A percentile compares a stretch with the other conserved stretches of the same genome.
Conservation (phyloP, 2,888 invertebrate species). For the Pristionchus arcanus region DNA sequence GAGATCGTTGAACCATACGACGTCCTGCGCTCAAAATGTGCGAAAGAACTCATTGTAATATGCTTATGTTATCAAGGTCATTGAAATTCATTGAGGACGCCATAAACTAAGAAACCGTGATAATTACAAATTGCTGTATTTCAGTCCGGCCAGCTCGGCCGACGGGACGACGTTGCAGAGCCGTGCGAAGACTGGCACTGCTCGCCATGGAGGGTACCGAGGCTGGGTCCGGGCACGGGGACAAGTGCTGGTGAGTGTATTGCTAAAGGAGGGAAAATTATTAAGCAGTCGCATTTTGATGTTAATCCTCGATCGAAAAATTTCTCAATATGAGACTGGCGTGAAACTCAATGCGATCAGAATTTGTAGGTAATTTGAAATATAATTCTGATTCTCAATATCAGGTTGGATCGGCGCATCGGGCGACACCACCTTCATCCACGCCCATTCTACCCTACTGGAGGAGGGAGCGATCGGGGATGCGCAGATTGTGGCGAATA, state of each 20-base stretch:
- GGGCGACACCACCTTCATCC: conserved; percentile 93
- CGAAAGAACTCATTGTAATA: no score
- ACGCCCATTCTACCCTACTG: conserved; percentile 72
- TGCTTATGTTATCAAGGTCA: no score
- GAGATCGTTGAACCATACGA: no score
- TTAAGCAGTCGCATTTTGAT: not conserved
- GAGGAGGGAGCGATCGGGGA: conserved; percentile 68
- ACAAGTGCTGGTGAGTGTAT: conserved; percentile 84
- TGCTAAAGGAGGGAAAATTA: not conserved
- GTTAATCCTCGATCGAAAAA: not conserved
- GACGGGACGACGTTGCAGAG: not conserved
- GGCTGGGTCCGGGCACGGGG: conserved; percentile 90
- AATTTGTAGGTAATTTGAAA: no score
- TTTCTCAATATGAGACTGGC: no score
- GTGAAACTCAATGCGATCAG: no score
- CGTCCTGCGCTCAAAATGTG: no score
- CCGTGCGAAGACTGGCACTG: conserved; percentile 80
- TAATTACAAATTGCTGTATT: no score
- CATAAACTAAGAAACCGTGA: no score
- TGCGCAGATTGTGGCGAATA: conserved; percentile 69
- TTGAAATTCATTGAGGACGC: no score
- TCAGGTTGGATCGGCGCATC: conserved; percentile 90
- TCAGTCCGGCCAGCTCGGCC: conserved; percentile 56
- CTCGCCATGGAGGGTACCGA: conserved; percentile 87
- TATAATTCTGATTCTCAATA: no score